Evolutionary conservation across 1,140 invertebrate genomes (phyloP).

Genomic region (Microplitis mediator): DNA sequence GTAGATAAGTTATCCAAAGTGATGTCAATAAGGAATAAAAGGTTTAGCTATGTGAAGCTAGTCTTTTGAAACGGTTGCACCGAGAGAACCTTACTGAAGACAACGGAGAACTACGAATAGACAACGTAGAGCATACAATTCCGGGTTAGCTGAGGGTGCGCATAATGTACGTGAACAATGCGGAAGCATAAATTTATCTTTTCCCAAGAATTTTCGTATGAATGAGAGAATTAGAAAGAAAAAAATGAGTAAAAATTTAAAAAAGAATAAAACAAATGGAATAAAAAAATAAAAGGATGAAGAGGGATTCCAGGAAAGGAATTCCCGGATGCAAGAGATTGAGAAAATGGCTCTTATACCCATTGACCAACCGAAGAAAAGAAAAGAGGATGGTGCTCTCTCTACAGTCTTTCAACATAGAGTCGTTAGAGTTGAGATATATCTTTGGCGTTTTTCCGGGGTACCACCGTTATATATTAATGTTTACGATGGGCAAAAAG

Average conservation of each 20-base stretch:
- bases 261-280: neutral
- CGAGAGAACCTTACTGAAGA: neutral
- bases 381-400: neutral
- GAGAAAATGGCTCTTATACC: slow-evolving; percentile 19
- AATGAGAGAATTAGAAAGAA: neutral
- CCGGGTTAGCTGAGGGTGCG: slow-evolving; percentile 5
- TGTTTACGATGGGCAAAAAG: neutral
- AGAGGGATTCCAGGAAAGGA: slow-evolving; percentile 15
- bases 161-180: slow-evolving; percentile 23
- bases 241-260: neutral
- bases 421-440: slow-evolving; percentile 22
- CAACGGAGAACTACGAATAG: neutral
- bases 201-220: slow-evolving; percentile 14
- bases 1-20: neutral
- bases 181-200: slow-evolving; percentile 21
- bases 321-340: slow-evolving; percentile 15
- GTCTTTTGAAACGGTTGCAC: slow-evolving; percentile 2
- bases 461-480: neutral
- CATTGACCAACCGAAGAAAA: slow-evolving; percentile 10
- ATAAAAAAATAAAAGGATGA: neutral
- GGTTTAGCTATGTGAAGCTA: neutral
- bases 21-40: neutral
- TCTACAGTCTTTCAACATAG: neutral
- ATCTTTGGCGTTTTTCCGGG: slow-evolving; percentile 10
- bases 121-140: slow-evolving; percentile 2